A percentile compares a stretch with the other conserved stretches of the same genome.
These are phyloP conservation scores for Momotus momota DNA, from an alignment of 2,797 vertebrate species.

Conservation along the genomic window DNA sequence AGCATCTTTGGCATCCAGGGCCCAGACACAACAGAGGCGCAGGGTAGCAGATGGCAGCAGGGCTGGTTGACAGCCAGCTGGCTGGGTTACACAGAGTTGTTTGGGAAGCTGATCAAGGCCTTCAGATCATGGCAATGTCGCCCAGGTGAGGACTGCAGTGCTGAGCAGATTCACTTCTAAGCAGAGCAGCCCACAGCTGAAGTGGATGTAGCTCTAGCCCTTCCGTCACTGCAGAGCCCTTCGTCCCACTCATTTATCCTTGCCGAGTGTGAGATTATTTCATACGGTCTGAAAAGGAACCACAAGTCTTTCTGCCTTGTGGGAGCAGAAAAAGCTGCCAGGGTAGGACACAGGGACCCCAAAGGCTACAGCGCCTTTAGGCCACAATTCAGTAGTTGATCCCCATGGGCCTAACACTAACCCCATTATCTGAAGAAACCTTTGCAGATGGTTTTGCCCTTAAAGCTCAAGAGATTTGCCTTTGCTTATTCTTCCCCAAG, in stretches of 20 bases:
- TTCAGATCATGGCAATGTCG: neutral
- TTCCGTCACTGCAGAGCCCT: neutral
- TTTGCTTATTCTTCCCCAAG: neutral
- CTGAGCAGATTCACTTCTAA: neutral
- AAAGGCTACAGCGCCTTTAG: neutral
- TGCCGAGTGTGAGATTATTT: neutral
- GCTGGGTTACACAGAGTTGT: neutral
- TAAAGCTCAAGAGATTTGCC: conserved; percentile 11
- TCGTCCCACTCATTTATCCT: neutral
- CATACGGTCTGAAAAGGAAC: neutral
- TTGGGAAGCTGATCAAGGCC: conserved; percentile 44
- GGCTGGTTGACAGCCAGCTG: conserved; percentile 56
- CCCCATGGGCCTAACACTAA: neutral
- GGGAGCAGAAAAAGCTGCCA: neutral
- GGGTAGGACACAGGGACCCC: neutral
- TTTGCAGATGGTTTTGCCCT: conserved; percentile 1
- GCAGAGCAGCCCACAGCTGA: neutral
- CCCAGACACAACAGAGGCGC: neutral
- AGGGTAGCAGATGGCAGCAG: conserved; percentile 55
- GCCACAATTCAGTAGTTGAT: neutral
- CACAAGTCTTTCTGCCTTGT: neutral
- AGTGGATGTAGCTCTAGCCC: neutral
- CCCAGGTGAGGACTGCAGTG: conserved; percentile 42
- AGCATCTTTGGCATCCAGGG: conserved; percentile 1
- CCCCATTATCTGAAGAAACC: neutral